Percentiles rank a stretch among this genome's conserved stretches.
These are phyloP conservation scores for Ennomos fuscantarius DNA, from an alignment of 2,888 invertebrate species.

Conservation along the genomic window DNA sequence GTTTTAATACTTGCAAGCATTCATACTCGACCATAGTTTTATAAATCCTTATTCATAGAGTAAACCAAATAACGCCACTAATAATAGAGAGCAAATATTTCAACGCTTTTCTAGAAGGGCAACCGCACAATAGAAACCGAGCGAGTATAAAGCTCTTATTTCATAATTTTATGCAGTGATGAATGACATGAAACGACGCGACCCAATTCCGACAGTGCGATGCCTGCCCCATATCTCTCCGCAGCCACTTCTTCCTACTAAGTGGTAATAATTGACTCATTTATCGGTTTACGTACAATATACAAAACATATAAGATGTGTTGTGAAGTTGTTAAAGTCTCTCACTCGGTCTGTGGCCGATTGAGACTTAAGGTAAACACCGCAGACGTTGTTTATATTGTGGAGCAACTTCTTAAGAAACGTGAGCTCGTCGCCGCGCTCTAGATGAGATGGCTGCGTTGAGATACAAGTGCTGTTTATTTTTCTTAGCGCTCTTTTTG, in stretches of 20 bases:
- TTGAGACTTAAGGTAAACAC: slow-evolving; percentile 66
- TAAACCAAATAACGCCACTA: slow-evolving; percentile 20
- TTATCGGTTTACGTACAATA: slow-evolving; percentile 38
- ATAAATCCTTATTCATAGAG: background rate
- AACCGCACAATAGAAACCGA: slow-evolving; percentile 32
- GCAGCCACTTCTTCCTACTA: slow-evolving; percentile 32
- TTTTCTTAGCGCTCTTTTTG: slow-evolving; percentile 70
- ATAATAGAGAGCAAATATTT: slow-evolving; percentile 25
- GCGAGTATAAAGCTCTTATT: slow-evolving; percentile 34
- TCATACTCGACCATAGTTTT: slow-evolving; percentile 2
- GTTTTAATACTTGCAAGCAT: too few species aligned
- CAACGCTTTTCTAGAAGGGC: slow-evolving; percentile 27
- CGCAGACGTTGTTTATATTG: slow-evolving; percentile 68
- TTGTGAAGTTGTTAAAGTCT: slow-evolving; percentile 56
- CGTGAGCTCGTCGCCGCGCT: slow-evolving; percentile 62
- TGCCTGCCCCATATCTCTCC: slow-evolving; percentile 40
- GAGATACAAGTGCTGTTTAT: slow-evolving; percentile 78
- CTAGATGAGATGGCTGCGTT: slow-evolving; percentile 76
- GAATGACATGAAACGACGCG: slow-evolving; percentile 39
- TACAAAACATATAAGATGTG: slow-evolving; percentile 30
- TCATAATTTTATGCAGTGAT: slow-evolving; percentile 39
- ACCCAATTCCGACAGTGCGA: slow-evolving; percentile 38
- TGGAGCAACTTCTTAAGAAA: slow-evolving; percentile 71
- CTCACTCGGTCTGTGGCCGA: slow-evolving; percentile 49
- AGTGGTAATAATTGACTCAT: slow-evolving; percentile 45